These are phyloP conservation scores for Bambusicola thoracicus DNA, from an alignment of 2,113 vertebrate genomes.

Conservation along the genomic window DNA sequence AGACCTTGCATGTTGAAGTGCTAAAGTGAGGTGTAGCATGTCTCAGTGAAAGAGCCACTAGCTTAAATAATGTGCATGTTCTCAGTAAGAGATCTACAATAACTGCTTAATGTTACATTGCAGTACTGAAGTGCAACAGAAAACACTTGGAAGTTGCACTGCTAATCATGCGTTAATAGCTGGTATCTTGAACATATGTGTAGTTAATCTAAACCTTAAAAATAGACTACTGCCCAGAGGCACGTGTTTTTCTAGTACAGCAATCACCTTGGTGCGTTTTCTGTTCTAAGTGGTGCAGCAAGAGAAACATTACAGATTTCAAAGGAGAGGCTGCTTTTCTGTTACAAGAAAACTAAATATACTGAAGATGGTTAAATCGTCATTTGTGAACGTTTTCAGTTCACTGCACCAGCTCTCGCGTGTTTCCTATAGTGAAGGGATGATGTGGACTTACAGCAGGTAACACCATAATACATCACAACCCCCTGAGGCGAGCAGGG, in stretches of 20 bases:
- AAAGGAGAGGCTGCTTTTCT: neutral
- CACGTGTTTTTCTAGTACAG: neutral
- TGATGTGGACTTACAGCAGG: neutral
- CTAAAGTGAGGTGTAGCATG: constrained; percentile 74
- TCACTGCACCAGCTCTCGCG: neutral
- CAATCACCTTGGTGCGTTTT: neutral
- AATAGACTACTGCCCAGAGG: neutral
- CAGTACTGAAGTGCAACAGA: constrained; percentile 52
- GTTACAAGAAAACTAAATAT: neutral
- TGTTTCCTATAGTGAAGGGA: neutral
- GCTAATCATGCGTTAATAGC: neutral
- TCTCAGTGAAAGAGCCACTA: constrained; percentile 62
- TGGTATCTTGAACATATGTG: neutral
- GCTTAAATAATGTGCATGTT: constrained; percentile 74
- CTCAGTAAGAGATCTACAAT: constrained; percentile 31
- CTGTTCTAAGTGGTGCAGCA: neutral
- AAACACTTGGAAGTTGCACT: constrained; percentile 66
- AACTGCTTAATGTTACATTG: constrained; percentile 29
- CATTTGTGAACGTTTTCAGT: neutral
- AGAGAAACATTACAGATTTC: neutral
- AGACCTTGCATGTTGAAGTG: constrained; percentile 79
- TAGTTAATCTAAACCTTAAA: neutral
- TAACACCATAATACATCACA: accelerated
- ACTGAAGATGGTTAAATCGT: neutral
- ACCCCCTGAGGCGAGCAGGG: accelerated